phyloP scores from a whole-genome alignment of 1,140 invertebrate species.

The Tetragonula clypearis region DNA sequence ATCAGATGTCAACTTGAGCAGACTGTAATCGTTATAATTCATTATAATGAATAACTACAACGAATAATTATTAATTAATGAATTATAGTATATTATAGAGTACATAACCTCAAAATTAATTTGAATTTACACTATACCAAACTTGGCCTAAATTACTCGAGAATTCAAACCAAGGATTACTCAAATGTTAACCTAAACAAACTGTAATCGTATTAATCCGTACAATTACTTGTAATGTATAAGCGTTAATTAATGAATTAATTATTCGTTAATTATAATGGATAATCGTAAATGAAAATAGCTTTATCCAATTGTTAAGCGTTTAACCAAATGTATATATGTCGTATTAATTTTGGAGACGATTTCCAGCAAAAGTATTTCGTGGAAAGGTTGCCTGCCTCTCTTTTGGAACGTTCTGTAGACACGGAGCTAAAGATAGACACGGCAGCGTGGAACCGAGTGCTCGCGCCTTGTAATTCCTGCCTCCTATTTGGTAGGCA shows the following conservation, averaged over 20 bases:
- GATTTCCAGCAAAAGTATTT: background rate
- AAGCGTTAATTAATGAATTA: no score
- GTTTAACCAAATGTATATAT: background rate
- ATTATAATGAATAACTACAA: no score
- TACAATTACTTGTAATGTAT: no score
- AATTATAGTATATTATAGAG: no score
- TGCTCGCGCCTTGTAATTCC: constrained; percentile 30
- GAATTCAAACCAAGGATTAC: background rate
- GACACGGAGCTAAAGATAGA: constrained; percentile 43
- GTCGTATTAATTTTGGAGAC: background rate
- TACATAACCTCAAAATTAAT: background rate
- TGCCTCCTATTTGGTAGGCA: constrained; percentile 23
- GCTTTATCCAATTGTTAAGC: background rate
- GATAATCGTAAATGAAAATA: background rate
- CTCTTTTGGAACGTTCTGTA: background rate
- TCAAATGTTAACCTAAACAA: background rate
- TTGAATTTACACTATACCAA: background rate
- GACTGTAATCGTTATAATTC: no score
- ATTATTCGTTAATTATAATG: no score
- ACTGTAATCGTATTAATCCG: no score
- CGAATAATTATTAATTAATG: no score
- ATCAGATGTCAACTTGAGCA: no score
- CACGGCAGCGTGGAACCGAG: background rate
- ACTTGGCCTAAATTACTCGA: fast-evolving
- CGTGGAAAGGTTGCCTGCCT: background rate